Base-by-base conservation (phyloP, 2,888 invertebrate species). In the Odontomyia ornata region DNA sequence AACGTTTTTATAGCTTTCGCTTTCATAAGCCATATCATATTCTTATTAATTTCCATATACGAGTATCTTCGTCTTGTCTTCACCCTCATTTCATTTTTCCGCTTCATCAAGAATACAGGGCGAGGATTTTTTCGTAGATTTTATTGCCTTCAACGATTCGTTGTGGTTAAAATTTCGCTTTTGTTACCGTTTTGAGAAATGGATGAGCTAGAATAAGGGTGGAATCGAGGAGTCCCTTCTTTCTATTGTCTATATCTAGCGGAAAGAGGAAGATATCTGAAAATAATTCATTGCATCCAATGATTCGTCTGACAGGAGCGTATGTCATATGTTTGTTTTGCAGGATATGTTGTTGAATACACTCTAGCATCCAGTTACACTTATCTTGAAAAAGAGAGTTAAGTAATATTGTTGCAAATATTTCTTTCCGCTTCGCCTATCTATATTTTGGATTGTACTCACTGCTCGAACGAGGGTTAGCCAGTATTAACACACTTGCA, bases 291-390 rank as follows among this genome's bases (percentile, higher is more conserved):
- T 72, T 56, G 71, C 56, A 47, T 72, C 56, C 69, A 47, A 71
- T 71, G 43, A 47, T 28, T n/a, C 52, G 4, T 15, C 18, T 72
- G 71, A 56, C 71, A 72, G 71, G 25, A 72, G 56, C 71, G 71
- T 72, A 72, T 72, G 71, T 28, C 56, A 56, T 72, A 56, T 72
- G 56, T 72, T 72, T 71, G 47, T 30, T 71, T 71, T 72, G 5
- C 18, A 52, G n/a, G 52, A 52, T 52, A 4, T 36, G 36, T 52
- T 52, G 52, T 52, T 52, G 52, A 52, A 18, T 52, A 52, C 18
- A 52, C 52, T 9, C 52, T 52, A 4, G 5, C 52, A 13, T 3
- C 13, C 52, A 52, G 18, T 52, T 18, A 15, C 7, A 4, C 5
- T 52, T 15, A 13, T 18, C 52, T n/a, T 52, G 18, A 13, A 52